Base-by-base conservation (phyloP, 2,888 invertebrate species). In the Epirrhoe tristata region DNA sequence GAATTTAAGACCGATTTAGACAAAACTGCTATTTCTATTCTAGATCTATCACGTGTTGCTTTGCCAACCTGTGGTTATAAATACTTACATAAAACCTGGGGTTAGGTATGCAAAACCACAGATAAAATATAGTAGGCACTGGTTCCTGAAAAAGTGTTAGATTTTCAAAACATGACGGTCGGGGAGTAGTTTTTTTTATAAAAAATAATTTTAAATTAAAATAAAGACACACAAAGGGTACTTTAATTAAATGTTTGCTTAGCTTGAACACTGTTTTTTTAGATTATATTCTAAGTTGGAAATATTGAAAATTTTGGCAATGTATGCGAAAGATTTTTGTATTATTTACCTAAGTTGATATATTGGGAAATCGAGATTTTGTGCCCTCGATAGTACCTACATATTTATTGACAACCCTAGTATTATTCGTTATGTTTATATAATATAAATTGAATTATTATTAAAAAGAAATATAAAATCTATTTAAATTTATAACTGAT, bases 151-250 rank as follows among this genome's bases (percentile, higher is more conserved):
- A 10, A 12, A n/a, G 43, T 43, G 43, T 43, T 43, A 1, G 43
- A 10, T 12, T 43, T 43, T 7, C 6, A 34, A 34, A 10, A 8
- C n/a, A n/a, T 12, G 12, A 54, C 54, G 14, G 31, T 63, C 53
- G 48, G 53, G 54, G 53, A 34, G 46, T 24, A 4, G 34, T 76
- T 78, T 80, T 79, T 78, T 77, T 79, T 74, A 66, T 67, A 63
- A 24, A 59, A 73, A 77, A 77, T 81, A 82, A 83, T 83, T 83
- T 81, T 82, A 79, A 79, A 77, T 77, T 79, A 77, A 14, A 69
- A 72, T 77, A 81, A 79, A 82, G 77, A 78, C 70, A 80, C 66
- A 58, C 17, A 80, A 61, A 88, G 85, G 85, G 87, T 87, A 87
- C 77, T 81, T 84, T 78, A 43, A 53, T 24, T 69, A 74, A 80